Percentiles rank a stretch among this genome's conserved stretches.
Conservation (phyloP, 92 coral and sea anemone genomes). For the Montipora capitata region DNA sequence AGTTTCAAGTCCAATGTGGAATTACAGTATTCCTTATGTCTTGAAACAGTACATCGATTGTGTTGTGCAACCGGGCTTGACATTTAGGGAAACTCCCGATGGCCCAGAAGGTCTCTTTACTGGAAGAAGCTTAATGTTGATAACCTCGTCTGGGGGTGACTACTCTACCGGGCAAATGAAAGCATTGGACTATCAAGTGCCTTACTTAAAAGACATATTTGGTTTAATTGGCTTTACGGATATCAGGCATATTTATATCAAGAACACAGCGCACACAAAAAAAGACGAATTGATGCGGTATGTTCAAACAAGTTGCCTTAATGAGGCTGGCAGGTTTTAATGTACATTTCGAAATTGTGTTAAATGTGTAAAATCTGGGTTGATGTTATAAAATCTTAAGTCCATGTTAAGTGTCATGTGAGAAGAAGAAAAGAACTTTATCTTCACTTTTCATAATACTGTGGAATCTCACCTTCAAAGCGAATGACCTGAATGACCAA, state of each 20-base stretch:
- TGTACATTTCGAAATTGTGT: no score
- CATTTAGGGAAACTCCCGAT: conserved; percentile 85
- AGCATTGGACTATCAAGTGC: conserved; percentile 96
- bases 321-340: conserved; percentile 49
- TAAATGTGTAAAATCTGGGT: no score
- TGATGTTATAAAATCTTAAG: no score
- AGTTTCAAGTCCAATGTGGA: conserved; percentile 99
- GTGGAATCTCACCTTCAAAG: no score
- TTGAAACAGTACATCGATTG: conserved; percentile 98
- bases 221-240: conserved; percentile 96
- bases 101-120: conserved; percentile 94
- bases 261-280: conserved; percentile 86
- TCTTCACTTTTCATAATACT: no score
- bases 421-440: no score
- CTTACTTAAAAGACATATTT: conserved; percentile 93
- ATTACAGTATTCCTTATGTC: conserved; percentile 97
- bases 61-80: conserved; percentile 97
- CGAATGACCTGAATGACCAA: no score
- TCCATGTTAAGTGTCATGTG: no score
- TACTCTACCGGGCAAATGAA: conserved; percentile 84
- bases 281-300: conserved; percentile 64
- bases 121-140: conserved; percentile 85
- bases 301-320: conserved; percentile 58
- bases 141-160: conserved; percentile 97
- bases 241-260: conserved; percentile 93